Percentiles rank a stretch among this genome's conserved stretches.
phyloP scores from a whole-genome alignment of 2,113 vertebrate species.

The Lucifuga dentata region DNA sequence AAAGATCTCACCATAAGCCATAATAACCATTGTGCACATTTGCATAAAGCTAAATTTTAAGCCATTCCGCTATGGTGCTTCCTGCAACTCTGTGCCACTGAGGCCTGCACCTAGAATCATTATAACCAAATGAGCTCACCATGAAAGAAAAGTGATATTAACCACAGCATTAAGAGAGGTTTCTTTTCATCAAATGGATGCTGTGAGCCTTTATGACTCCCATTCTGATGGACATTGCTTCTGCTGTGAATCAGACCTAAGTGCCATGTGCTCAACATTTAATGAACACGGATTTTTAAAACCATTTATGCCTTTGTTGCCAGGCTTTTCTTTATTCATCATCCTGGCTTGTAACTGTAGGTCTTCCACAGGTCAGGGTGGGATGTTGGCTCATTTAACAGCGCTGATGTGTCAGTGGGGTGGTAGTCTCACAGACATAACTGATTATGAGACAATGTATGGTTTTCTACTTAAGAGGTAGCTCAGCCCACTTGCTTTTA shows the following conservation, averaged over 20 bases:
- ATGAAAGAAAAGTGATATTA: slow-evolving; percentile 24
- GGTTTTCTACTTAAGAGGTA: slow-evolving; percentile 1
- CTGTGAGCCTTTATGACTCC: slow-evolving; percentile 35
- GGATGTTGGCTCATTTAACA: slow-evolving; percentile 26
- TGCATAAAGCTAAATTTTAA: slow-evolving; percentile 10
- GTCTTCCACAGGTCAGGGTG: slow-evolving; percentile 26
- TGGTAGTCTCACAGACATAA: slow-evolving; percentile 18
- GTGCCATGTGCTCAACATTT: slow-evolving; percentile 47
- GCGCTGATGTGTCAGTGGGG: slow-evolving; percentile 11
- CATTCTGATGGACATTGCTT: slow-evolving; percentile 15
- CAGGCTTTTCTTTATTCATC: slow-evolving; percentile 21
- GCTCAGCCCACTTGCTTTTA: not conserved
- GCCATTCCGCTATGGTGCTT: not conserved
- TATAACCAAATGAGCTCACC: slow-evolving; percentile 18
- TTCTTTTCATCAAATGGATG: slow-evolving; percentile 44
- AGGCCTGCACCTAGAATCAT: slow-evolving; percentile 13
- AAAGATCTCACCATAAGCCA: not conserved
- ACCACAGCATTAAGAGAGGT: slow-evolving; percentile 10
- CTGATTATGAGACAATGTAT: not conserved
- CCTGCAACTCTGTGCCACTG: slow-evolving; percentile 6
- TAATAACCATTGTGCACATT: not conserved
- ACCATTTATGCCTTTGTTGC: slow-evolving; percentile 37
- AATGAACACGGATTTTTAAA: slow-evolving; percentile 43
- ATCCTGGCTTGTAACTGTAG: not conserved
- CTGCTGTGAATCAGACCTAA: slow-evolving; percentile 42